phyloP scores from a whole-genome alignment of 2,113 vertebrate genomes.

The Cathartes aura region DNA sequence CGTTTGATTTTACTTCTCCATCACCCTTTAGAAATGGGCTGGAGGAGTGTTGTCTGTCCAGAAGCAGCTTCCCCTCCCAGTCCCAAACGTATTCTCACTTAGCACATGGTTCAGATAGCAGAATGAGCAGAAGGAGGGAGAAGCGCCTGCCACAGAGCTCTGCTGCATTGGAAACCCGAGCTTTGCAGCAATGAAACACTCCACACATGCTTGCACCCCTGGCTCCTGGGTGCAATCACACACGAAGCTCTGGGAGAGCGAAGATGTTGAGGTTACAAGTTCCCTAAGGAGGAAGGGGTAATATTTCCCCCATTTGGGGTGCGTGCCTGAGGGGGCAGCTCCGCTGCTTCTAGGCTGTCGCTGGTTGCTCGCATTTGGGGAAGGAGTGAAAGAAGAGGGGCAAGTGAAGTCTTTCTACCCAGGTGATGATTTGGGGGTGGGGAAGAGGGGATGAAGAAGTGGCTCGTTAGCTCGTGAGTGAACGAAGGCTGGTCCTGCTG shows the following conservation, averaged over 20 bases:
- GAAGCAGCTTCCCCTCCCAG: neutral
- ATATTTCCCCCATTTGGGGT: neutral
- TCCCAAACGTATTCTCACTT: neutral
- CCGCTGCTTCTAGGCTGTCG: neutral
- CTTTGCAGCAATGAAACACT: neutral
- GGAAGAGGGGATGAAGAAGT: neutral
- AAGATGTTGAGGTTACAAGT: fast-evolving
- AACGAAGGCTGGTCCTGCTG: neutral
- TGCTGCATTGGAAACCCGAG: neutral
- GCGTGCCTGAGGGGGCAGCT: neutral
- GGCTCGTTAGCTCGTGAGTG: neutral
- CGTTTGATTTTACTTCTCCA: fast-evolving
- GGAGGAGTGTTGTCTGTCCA: neutral
- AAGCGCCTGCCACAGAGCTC: neutral
- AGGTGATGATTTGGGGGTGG: neutral
- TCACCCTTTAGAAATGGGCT: neutral
- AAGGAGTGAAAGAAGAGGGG: neutral
- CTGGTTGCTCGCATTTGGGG: neutral
- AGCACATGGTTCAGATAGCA: neutral
- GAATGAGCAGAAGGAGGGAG: neutral
- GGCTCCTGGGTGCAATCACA: neutral
- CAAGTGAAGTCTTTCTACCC: neutral
- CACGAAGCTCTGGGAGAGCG: neutral
- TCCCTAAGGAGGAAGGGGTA: neutral
- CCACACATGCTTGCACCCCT: fast-evolving